A percentile compares a stretch with the other conserved stretches of the same genome.
Conservation (phyloP, 2,888 invertebrate species). For the Pilophorus perplexus region DNA sequence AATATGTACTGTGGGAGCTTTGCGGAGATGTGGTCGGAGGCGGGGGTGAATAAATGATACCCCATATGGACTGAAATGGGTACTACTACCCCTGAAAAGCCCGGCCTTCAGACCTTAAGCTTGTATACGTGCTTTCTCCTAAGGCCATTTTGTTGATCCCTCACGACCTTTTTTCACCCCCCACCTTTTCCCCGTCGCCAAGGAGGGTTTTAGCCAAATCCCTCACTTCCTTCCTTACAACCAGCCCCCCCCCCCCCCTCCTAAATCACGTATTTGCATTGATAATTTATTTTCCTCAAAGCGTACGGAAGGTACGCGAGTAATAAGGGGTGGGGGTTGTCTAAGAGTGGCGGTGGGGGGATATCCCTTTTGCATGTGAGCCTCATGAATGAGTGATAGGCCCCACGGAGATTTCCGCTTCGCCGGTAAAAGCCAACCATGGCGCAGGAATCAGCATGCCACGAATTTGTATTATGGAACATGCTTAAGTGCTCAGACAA, state of each 20-base stretch:
- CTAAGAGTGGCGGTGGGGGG: conserved; percentile 14
- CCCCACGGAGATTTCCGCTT: not conserved
- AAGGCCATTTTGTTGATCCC: conserved; percentile 5
- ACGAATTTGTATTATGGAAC: no score
- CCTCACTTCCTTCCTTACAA: not conserved
- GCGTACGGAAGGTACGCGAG: not conserved
- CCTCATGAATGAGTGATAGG: conserved; percentile 23
- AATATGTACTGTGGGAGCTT: not conserved
- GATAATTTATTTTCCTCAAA: conserved; percentile 30
- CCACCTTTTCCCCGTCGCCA: not conserved
- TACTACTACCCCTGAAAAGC: not conserved
- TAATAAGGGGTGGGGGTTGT: not conserved
- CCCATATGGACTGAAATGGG: not conserved
- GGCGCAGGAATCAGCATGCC: no score
- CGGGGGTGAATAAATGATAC: conserved; percentile 2
- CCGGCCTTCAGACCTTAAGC: not conserved
- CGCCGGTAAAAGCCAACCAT: not conserved
- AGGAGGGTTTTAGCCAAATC: not conserved
- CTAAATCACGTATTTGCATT: conserved; percentile 26
- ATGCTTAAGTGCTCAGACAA: no score
- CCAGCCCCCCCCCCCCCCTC: not conserved
- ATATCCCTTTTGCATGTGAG: conserved; percentile 6
- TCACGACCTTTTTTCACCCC: not conserved
- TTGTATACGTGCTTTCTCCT: conserved; percentile 11
- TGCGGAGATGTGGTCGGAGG: not conserved